phyloP scores from a whole-genome alignment of 2,888 invertebrate species.

The Pristionchus fissidentatus region DNA sequence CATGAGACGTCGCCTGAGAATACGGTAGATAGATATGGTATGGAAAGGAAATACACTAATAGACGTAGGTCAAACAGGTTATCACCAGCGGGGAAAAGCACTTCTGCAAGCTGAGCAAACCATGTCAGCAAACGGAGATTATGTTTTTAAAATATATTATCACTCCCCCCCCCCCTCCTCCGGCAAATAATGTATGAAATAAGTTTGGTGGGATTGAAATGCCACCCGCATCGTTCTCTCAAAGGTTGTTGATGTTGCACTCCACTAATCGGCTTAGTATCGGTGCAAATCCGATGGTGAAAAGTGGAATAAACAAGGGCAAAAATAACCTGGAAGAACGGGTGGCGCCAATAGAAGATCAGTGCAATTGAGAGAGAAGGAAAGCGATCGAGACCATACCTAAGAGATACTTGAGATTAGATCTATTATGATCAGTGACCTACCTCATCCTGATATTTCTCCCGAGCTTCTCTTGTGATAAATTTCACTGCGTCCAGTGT shows the following conservation, averaged over 20 bases:
- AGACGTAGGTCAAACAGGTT: too few species aligned
- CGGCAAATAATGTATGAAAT: not conserved
- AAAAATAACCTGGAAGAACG: conserved; percentile 61
- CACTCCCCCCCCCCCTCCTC: too few species aligned
- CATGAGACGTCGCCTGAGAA: conserved; percentile 43
- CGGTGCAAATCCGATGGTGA: too few species aligned
- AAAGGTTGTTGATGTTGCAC: too few species aligned
- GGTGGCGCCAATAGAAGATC: conserved; percentile 67
- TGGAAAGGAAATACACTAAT: not conserved
- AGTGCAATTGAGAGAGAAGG: conserved; percentile 67
- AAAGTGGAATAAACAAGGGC: not conserved
- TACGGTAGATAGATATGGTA: too few species aligned
- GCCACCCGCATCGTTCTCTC: too few species aligned
- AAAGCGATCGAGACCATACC: conserved; percentile 70
- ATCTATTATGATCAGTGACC: conserved; percentile 26
- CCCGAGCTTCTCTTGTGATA: conserved; percentile 57
- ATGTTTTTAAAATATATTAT: not conserved
- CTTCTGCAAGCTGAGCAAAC: too few species aligned
- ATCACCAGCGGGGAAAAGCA: too few species aligned
- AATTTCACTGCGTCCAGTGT: conserved; percentile 57
- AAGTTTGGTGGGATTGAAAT: too few species aligned
- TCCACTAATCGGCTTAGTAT: too few species aligned
- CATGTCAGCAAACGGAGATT: too few species aligned
- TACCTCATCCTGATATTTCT: conserved; percentile 65
- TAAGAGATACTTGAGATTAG: conserved; percentile 49